These are phyloP conservation scores for Illadopsis cleaveri DNA, from an alignment of 2,113 vertebrate genomes.

Conservation along the genomic window DNA sequence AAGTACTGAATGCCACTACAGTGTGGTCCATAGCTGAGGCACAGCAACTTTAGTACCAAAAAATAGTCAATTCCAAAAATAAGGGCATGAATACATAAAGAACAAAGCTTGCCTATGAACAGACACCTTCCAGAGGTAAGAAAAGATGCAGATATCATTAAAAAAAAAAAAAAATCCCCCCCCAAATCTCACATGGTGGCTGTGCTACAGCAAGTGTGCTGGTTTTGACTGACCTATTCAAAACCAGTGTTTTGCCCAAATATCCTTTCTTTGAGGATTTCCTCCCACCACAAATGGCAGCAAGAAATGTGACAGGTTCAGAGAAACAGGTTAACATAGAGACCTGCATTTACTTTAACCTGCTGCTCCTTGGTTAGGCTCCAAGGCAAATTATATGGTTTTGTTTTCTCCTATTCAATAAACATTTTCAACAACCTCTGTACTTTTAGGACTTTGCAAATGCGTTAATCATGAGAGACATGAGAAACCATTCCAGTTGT, in stretches of 20 bases:
- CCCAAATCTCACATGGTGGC: not conserved
- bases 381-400: not conserved
- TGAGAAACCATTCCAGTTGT: not conserved
- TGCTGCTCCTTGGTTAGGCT: not conserved
- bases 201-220: not conserved
- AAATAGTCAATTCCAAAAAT: not conserved
- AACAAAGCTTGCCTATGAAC: not conserved
- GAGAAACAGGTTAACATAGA: not conserved
- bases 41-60: not conserved
- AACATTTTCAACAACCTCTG: not conserved
- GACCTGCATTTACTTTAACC: not conserved
- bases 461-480: rapidly evolving
- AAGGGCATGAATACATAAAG: no score
- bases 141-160: not conserved
- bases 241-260: not conserved
- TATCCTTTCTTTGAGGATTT: not conserved
- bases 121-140: not conserved
- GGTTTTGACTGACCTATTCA: not conserved
- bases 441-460: not conserved
- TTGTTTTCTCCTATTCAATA: not conserved
- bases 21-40: not conserved
- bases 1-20: not conserved
- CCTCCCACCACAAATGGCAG: not conserved
- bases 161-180: not conserved
- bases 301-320: not conserved